Conservation (phyloP, 2,797 vertebrate species). For the Leptodactylus fallax region DNA sequence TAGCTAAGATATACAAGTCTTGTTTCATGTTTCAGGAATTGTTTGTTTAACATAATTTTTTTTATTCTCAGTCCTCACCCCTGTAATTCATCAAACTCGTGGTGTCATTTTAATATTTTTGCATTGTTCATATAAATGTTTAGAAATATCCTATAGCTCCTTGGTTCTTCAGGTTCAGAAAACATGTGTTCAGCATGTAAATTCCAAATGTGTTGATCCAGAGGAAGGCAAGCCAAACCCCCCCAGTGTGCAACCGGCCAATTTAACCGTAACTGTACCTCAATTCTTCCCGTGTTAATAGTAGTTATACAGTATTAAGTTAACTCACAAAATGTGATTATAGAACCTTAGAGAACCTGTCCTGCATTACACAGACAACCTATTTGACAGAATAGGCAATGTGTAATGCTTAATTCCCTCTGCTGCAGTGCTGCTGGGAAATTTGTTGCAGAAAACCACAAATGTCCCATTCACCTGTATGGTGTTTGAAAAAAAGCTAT, state of each 20-base stretch:
- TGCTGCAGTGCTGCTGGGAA: too few relatives aligned
- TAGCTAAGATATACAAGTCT: slow-evolving; percentile 9
- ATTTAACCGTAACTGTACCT: not conserved
- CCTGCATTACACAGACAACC: too few relatives aligned
- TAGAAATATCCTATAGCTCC: not conserved
- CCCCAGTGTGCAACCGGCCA: not conserved
- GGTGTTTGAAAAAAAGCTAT: too few relatives aligned
- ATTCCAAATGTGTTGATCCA: slow-evolving; percentile 8
- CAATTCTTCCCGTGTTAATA: too few relatives aligned
- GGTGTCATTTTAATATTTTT: not conserved
- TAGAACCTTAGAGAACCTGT: too few relatives aligned
- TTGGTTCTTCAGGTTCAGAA: not conserved
- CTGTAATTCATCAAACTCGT: not conserved
- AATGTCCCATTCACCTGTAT: too few relatives aligned
- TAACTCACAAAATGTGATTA: not conserved
- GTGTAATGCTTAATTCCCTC: too few relatives aligned
- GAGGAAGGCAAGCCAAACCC: not conserved
- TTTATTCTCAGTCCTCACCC: not conserved
- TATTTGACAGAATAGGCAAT: too few relatives aligned
- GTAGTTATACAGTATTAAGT: not conserved
- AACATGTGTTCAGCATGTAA: not conserved
- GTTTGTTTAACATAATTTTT: not conserved
- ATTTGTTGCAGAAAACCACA: too few relatives aligned
- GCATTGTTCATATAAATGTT: not conserved
- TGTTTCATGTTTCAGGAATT: slow-evolving; percentile 13